Conservation (phyloP, 2,888 invertebrate genomes). For the Marronus borbonicus region DNA sequence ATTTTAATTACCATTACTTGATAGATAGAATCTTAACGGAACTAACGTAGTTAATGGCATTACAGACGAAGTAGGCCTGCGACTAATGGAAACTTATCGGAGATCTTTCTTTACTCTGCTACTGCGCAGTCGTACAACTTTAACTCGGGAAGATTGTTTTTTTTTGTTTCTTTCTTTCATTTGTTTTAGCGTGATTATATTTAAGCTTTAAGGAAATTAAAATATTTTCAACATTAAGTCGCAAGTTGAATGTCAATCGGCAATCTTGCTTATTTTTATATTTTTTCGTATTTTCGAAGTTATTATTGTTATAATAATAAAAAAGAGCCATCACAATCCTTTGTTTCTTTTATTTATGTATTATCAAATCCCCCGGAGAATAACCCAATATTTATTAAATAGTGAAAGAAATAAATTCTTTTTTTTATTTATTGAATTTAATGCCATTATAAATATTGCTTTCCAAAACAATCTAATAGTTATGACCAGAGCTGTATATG, state of each 20-base stretch:
- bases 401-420: no score
- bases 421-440: no score
- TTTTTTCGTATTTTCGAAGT: constrained; percentile 25
- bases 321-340: constrained; percentile 70
- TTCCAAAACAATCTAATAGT: no score
- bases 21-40: constrained; percentile 62
- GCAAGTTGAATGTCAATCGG: not conserved
- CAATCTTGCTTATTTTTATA: constrained; percentile 55
- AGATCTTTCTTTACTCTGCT: not conserved
- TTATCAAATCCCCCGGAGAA: no score
- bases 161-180: not conserved
- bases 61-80: constrained; percentile 66
- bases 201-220: not conserved
- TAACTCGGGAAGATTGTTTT: constrained; percentile 2
- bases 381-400: no score
- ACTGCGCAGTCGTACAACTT: no score
- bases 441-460: no score
- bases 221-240: constrained; percentile 8
- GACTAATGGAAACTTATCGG: constrained; percentile 22
- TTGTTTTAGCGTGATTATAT: not conserved
- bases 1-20: constrained; percentile 16
- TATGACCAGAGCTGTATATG: no score
- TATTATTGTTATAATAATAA: constrained; percentile 56
- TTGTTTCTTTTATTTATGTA: constrained; percentile 51
- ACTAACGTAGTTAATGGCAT: constrained; percentile 71